Percentiles rank a stretch among this genome's conserved stretches.
These are phyloP conservation scores for Anas platyrhynchos DNA, from an alignment of 2,113 vertebrate genomes.

Conservation along the genomic window DNA sequence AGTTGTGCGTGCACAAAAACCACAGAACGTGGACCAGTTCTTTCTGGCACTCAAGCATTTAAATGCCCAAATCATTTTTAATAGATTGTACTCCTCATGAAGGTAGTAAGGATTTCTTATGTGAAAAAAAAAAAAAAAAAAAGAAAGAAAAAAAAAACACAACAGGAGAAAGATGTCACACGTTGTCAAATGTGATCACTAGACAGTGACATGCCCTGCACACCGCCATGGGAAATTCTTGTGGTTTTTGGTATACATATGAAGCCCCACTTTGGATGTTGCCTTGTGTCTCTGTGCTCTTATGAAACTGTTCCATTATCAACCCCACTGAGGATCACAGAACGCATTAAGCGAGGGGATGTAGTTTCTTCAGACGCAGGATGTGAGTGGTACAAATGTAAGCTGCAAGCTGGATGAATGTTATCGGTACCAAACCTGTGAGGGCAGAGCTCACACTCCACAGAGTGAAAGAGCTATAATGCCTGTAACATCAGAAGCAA, in stretches of 20 bases:
- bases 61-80: background rate
- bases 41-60: background rate
- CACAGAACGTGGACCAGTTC: background rate
- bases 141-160: accelerated
- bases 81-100: background rate
- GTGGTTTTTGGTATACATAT: accelerated
- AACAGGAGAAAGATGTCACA: background rate
- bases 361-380: background rate
- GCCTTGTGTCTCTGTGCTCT: background rate
- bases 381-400: accelerated
- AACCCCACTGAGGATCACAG: background rate
- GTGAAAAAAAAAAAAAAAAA: too few relatives aligned
- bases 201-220: background rate
- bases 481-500: background rate
- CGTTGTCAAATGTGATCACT: background rate
- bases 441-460: background rate
- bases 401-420: background rate
- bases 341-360: background rate
- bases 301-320: background rate
- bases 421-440: background rate
- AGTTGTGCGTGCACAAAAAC: background rate
- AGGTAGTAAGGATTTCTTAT: background rate
- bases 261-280: background rate
- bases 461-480: background rate
- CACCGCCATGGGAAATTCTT: background rate